Evolutionary conservation across 2,797 vertebrate species (phyloP).

Genomic region (Poeciliopsis turneri): DNA sequence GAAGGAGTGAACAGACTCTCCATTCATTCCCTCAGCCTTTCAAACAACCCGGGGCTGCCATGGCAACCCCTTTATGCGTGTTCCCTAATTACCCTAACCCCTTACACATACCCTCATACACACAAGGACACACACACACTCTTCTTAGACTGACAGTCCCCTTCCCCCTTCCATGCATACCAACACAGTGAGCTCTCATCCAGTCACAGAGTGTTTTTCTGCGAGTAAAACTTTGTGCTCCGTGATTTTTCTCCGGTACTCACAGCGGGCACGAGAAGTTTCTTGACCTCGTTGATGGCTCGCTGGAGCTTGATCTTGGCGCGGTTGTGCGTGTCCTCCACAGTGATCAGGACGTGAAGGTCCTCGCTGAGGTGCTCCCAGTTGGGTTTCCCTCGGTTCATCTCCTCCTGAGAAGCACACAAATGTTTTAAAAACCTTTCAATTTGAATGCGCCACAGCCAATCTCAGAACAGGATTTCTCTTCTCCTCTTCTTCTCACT

Average conservation of each 20-base stretch:
- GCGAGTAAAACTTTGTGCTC: conserved; percentile 9
- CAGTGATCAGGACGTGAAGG: conserved; percentile 97
- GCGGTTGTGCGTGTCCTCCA: conserved; percentile 98
- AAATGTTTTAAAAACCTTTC: conserved; percentile 27
- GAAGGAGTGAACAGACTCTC: conserved; percentile 79
- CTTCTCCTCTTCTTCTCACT: conserved; percentile 46
- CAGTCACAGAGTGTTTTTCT: conserved; percentile 52
- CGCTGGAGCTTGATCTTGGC: conserved; percentile 98
- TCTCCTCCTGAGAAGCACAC: conserved; percentile 89
- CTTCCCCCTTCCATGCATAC: conserved; percentile 74
- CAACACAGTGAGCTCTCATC: conserved; percentile 69
- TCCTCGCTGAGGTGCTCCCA: conserved; percentile 99
- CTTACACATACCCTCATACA: conserved; percentile 72
- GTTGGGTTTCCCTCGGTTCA: conserved; percentile 98
- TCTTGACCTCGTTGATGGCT: conserved; percentile 97
- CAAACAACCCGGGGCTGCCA: conserved; percentile 79
- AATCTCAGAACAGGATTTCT: conserved; percentile 43
- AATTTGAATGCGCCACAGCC: conserved; percentile 50
- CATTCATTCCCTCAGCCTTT: conserved; percentile 81
- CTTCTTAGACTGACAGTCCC: conserved; percentile 68
- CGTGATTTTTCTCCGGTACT: conserved; percentile 72
- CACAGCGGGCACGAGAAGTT: conserved; percentile 96
- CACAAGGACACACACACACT: conserved; percentile 62
- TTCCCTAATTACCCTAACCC: conserved; percentile 82
- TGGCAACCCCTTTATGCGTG: conserved; percentile 80